These are phyloP conservation scores for Vanessa atalanta DNA, from an alignment of 1,140 invertebrate genomes.

Conservation along the genomic window DNA sequence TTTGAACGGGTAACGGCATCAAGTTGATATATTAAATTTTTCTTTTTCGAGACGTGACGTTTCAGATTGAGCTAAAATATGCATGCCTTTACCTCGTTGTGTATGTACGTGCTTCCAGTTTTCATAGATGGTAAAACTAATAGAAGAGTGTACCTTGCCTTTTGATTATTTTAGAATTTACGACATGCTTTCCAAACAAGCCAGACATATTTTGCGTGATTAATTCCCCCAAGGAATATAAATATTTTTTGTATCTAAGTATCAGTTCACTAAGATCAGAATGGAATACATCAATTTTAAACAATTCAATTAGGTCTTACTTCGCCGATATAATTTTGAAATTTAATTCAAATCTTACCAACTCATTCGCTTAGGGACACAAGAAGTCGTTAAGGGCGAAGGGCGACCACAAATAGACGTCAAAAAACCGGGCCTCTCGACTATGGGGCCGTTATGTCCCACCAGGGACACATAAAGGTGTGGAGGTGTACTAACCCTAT, in stretches of 20 bases:
- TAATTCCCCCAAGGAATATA: neutral
- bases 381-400: constrained; percentile 68
- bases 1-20: constrained; percentile 7
- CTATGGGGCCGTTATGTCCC: constrained; percentile 69
- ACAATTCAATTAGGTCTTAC: constrained; percentile 31
- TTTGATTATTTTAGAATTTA: constrained; percentile 23
- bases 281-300: constrained; percentile 21
- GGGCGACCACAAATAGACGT: constrained; percentile 78
- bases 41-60: constrained; percentile 33
- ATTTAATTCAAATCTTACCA: constrained; percentile 54
- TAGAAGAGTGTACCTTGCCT: neutral
- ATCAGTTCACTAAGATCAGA: neutral
- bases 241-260: neutral
- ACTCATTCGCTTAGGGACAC: constrained; percentile 39
- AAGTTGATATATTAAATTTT: constrained; percentile 39
- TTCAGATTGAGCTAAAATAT: constrained; percentile 36
- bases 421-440: constrained; percentile 72
- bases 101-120: constrained; percentile 20
- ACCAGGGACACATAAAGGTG: constrained; percentile 78
- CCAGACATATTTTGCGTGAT: neutral
- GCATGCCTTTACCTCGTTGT: constrained; percentile 21
- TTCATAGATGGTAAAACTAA: constrained; percentile 28
- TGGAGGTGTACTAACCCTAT: constrained; percentile 77
- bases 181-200: neutral
- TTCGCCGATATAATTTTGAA: constrained; percentile 45